Evolutionary conservation across 2,797 vertebrate species (phyloP).

Genomic region (Chelmon rostratus): DNA sequence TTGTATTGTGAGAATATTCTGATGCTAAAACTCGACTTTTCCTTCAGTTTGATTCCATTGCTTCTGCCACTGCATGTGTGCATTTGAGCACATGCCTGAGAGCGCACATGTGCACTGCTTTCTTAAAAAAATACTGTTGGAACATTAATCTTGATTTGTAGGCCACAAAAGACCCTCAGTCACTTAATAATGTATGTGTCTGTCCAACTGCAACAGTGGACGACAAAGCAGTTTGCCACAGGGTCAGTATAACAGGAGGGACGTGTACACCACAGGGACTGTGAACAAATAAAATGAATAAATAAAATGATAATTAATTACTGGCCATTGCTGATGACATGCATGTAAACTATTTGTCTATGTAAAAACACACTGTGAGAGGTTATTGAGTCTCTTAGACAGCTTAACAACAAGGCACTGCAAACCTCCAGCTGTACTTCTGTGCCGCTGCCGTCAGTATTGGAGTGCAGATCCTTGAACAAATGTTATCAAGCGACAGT

Average conservation of each 20-base stretch:
- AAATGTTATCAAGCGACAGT: conserved; percentile 15
- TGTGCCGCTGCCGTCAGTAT: not conserved
- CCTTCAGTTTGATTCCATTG: not conserved
- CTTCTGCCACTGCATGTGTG: not conserved
- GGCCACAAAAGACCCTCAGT: conserved; percentile 19
- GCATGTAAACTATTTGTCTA: not conserved
- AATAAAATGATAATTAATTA: no score
- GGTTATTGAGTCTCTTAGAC: not conserved
- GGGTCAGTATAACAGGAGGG: conserved; percentile 16
- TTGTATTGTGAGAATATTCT: no score
- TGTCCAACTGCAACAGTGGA: not conserved
- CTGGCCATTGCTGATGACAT: not conserved
- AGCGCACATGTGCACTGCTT: not conserved
- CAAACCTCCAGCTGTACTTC: not conserved
- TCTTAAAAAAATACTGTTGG: conserved; percentile 8
- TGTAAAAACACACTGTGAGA: not conserved
- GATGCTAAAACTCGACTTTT: no score
- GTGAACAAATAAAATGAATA: no score
- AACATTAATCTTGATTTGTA: conserved; percentile 41
- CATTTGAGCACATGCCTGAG: not conserved
- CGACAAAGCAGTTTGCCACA: conserved; percentile 3
- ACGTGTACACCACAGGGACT: no score
- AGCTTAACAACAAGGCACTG: not conserved
- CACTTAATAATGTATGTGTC: conserved; percentile 2
- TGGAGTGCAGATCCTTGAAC: conserved; percentile 15